Percentiles rank a stretch among this genome's conserved stretches.
Conservation (phyloP, 2,797 vertebrate species). For the Stomatorhinus walkeri region DNA sequence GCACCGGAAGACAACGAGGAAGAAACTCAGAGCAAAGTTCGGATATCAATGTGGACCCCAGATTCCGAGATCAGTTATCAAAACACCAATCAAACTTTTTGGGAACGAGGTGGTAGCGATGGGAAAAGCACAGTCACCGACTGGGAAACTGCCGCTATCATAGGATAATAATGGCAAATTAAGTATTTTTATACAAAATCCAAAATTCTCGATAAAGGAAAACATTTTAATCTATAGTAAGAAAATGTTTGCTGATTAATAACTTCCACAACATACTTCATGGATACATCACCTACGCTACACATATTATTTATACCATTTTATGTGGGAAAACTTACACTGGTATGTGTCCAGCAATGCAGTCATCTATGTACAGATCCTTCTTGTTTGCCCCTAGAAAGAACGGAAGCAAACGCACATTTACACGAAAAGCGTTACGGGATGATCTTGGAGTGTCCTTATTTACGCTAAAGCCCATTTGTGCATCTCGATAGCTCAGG, state of each 20-base stretch:
- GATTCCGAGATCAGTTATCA: background rate
- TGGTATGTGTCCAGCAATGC: background rate
- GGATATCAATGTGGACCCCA: no score
- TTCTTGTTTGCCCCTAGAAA: background rate
- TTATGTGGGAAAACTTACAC: background rate
- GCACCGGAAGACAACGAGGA: background rate
- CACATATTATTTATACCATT: background rate
- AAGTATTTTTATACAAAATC: background rate
- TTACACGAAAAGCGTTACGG: background rate
- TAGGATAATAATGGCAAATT: background rate
- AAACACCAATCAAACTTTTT: background rate
- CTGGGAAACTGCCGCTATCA: background rate
- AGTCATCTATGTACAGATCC: background rate
- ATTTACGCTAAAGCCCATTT: background rate
- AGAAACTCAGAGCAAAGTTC: no score
- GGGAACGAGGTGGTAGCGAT: background rate
- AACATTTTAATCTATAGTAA: no score
- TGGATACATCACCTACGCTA: background rate
- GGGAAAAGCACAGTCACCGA: background rate
- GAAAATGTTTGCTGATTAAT: background rate
- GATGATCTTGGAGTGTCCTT: background rate
- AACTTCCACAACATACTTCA: background rate
- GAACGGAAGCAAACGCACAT: background rate
- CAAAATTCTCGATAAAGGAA: background rate
- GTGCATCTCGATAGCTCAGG: background rate